A percentile compares a stretch with the other conserved stretches of the same genome.
phyloP scores from a whole-genome alignment of 2,797 vertebrate genomes.

The Dryobates pubescens region DNA sequence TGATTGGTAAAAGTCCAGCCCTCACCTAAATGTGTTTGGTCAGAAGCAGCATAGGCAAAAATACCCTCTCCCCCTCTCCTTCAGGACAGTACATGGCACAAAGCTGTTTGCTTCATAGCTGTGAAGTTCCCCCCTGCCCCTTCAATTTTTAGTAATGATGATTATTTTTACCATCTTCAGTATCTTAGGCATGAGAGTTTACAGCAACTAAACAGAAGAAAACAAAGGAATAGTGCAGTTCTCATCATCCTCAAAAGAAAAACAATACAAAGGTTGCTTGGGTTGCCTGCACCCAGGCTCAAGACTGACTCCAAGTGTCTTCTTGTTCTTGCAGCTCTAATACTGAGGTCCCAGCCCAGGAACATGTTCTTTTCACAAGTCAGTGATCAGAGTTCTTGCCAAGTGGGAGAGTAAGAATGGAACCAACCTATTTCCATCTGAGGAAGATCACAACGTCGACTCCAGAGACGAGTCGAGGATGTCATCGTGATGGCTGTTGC shows the following conservation, averaged over 20 bases:
- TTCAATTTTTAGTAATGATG: neutral
- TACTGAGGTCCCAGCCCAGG: slow-evolving; percentile 62
- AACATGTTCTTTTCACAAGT: neutral
- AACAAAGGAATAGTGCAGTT: slow-evolving; percentile 80
- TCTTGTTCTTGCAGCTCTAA: slow-evolving; percentile 73
- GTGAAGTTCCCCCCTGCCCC: slow-evolving; percentile 2
- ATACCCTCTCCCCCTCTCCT: slow-evolving; percentile 39
- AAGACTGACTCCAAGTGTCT: slow-evolving; percentile 74
- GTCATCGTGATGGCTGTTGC: slow-evolving; percentile 96
- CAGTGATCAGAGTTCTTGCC: neutral
- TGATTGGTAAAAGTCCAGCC: slow-evolving; percentile 54
- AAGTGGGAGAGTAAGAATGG: neutral
- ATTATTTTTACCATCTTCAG: slow-evolving; percentile 71
- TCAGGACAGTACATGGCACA: slow-evolving; percentile 66
- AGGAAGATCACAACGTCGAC: slow-evolving; percentile 87
- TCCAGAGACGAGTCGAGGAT: slow-evolving; percentile 95
- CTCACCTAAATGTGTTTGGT: slow-evolving; percentile 51
- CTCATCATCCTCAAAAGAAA: slow-evolving; percentile 40
- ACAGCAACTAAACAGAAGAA: slow-evolving; percentile 75
- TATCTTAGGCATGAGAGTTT: slow-evolving; percentile 77
- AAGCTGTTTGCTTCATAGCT: slow-evolving; percentile 72
- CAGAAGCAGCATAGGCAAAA: slow-evolving; percentile 72
- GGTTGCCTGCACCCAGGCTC: slow-evolving; percentile 86
- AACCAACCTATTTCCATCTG: neutral
- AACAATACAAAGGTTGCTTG: slow-evolving; percentile 58